Evolutionary conservation across 2,888 invertebrate genomes (phyloP).

Genomic region (Apodemia mormo): DNA sequence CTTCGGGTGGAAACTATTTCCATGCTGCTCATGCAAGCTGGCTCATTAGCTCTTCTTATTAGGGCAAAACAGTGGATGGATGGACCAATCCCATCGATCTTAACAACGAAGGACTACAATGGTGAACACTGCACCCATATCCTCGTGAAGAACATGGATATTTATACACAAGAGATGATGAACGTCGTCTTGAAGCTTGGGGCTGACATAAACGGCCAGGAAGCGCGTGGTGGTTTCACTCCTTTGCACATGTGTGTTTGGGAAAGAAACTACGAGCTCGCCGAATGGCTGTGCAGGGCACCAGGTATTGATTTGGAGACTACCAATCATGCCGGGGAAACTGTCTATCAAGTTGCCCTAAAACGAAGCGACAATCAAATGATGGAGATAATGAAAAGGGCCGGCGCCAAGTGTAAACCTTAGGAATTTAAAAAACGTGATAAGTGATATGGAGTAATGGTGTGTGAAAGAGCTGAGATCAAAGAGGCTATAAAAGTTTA

Average conservation of each 20-base stretch:
- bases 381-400: slow-evolving; percentile 14
- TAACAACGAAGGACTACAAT: neutral
- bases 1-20: neutral
- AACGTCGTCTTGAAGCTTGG: slow-evolving; percentile 17
- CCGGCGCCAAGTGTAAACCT: slow-evolving; percentile 3
- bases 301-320: too few species aligned
- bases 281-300: too few species aligned
- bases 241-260: slow-evolving; percentile 18
- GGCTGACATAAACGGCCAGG: too few species aligned
- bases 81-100: slow-evolving; percentile 12
- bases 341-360: slow-evolving; percentile 14
- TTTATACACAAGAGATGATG: neutral
- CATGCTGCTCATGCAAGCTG: neutral
- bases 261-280: slow-evolving; percentile 12
- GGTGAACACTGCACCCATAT: too few species aligned
- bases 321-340: too few species aligned
- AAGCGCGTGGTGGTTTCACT: slow-evolving; percentile 14
- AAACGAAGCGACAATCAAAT: slow-evolving; percentile 11
- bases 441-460: neutral
- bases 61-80: slow-evolving; percentile 14
- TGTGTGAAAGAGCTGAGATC: neutral
- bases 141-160: too few species aligned
- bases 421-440: too few species aligned
- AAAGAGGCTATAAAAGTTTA: neutral
- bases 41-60: neutral